phyloP scores from a whole-genome alignment of 2,797 vertebrate genomes.

The Acanthurus leucopareius region DNA sequence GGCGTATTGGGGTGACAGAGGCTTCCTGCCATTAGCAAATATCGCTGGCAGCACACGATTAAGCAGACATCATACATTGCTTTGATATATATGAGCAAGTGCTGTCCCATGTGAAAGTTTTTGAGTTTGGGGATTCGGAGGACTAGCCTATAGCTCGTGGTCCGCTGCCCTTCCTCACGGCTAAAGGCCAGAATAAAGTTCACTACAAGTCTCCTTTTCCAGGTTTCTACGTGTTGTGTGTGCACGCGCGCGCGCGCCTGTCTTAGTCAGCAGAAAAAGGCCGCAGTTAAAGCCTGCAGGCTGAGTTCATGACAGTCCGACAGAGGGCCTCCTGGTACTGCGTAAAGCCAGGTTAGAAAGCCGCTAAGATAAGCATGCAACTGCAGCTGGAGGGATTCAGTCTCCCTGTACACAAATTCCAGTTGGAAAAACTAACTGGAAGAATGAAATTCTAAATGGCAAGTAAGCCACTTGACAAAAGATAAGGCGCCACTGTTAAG shows the following conservation, averaged over 20 bases:
- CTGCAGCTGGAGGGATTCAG: constrained; percentile 2
- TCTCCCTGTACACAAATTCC: not conserved
- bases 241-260: constrained; percentile 20
- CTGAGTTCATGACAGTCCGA: constrained; percentile 59
- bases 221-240: constrained; percentile 22
- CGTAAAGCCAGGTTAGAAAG: constrained; percentile 9
- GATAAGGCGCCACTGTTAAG: too few species aligned
- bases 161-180: constrained; percentile 34
- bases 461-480: too few species aligned
- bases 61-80: constrained; percentile 1
- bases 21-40: not conserved
- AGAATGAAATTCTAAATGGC: too few species aligned
- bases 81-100: not conserved
- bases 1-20: constrained; percentile 3
- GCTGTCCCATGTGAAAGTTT: constrained; percentile 48
- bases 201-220: constrained; percentile 45
- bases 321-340: constrained; percentile 70
- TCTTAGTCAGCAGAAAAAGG: constrained; percentile 85
- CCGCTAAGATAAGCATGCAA: constrained; percentile 23
- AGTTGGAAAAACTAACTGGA: too few species aligned
- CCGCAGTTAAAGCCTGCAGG: constrained; percentile 71
- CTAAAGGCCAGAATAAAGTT: constrained; percentile 74
- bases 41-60: constrained; percentile 25
- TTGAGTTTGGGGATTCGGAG: constrained; percentile 19
- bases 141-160: constrained; percentile 17